A percentile compares a stretch with the other conserved stretches of the same genome.
Conservation (phyloP, 2,113 vertebrate genomes). For the Catharus fuscescens region DNA sequence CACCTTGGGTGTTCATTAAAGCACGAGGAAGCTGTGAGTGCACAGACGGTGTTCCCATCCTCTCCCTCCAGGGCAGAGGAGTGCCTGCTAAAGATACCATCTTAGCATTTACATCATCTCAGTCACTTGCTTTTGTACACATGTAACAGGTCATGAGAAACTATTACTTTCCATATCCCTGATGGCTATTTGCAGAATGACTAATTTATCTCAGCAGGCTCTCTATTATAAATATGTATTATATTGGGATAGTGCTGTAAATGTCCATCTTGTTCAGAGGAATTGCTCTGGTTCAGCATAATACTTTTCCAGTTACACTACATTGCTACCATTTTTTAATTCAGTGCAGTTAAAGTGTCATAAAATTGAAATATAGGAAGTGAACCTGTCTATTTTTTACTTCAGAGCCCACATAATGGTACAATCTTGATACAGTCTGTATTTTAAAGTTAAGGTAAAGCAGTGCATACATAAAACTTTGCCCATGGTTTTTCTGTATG, state of each 20-base stretch:
- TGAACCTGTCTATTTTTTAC: neutral
- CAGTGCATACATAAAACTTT: neutral
- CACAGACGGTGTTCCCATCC: neutral
- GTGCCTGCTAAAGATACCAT: slow-evolving; percentile 42
- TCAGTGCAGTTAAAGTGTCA: neutral
- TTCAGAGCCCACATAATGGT: neutral
- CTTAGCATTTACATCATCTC: slow-evolving; percentile 40
- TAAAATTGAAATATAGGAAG: slow-evolving; percentile 4
- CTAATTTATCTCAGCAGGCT: slow-evolving; percentile 14
- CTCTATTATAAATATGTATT: neutral
- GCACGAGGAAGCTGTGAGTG: neutral
- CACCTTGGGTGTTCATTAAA: neutral
- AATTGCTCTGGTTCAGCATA: neutral
- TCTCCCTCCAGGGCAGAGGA: slow-evolving; percentile 41
- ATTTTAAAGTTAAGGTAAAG: neutral
- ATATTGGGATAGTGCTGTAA: neutral
- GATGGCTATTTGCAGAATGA: slow-evolving; percentile 34
- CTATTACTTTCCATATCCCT: slow-evolving; percentile 51
- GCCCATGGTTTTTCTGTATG: rapidly evolving
- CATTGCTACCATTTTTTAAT: neutral
- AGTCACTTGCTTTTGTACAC: slow-evolving; percentile 34
- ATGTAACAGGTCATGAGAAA: slow-evolving; percentile 45
- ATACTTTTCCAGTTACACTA: neutral
- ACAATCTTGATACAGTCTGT: neutral
- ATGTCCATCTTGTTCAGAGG: neutral